Percentiles rank a stretch among this genome's conserved stretches.
Conservation (phyloP, 2,113 vertebrate species). For the Halcyon senegalensis region DNA sequence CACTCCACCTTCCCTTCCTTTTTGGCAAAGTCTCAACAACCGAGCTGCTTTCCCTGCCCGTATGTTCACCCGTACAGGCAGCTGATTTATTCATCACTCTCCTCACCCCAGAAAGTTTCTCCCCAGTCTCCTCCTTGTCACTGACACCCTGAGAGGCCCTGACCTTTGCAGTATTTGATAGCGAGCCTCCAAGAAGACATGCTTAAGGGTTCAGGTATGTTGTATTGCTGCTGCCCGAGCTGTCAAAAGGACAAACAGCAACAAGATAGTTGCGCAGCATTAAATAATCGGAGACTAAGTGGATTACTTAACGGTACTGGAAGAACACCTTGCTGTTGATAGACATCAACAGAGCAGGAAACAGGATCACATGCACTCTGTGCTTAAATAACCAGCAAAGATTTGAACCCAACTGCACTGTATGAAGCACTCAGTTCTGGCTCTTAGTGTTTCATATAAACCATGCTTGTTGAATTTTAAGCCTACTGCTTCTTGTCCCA, state of each 20-base stretch:
- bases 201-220: background rate
- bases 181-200: background rate
- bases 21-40: slow-evolving; percentile 4
- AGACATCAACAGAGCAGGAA: background rate
- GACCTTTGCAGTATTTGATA: background rate
- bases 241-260: slow-evolving; percentile 38
- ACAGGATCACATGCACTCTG: background rate
- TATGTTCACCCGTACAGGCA: background rate
- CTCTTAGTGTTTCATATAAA: background rate
- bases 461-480: background rate
- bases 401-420: background rate
- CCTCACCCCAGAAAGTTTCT: background rate
- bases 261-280: background rate
- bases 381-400: background rate
- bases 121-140: background rate
- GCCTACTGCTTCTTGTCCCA: background rate
- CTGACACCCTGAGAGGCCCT: background rate
- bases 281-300: slow-evolving; percentile 23
- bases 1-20: slow-evolving; percentile 11
- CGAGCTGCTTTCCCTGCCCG: background rate
- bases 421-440: background rate
- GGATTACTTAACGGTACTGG: background rate
- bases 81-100: background rate
- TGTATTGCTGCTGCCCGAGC: background rate
- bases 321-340: background rate